These are phyloP conservation scores for Phortica okadai DNA, from an alignment of 2,888 invertebrate genomes.

Conservation along the genomic window DNA sequence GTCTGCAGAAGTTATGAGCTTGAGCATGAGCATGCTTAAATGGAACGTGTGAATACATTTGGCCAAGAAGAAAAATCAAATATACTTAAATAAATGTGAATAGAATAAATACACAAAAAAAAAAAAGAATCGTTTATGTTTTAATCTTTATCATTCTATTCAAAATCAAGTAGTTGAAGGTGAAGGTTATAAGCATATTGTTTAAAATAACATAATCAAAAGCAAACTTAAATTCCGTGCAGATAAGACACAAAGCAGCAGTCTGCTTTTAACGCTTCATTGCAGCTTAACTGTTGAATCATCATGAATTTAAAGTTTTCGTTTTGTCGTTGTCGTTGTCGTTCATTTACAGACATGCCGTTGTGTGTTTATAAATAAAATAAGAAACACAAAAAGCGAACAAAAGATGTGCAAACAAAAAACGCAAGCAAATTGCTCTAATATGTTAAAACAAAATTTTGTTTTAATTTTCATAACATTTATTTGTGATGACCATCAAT, in stretches of 20 bases:
- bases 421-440: slow-evolving; percentile 31
- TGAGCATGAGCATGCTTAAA: slow-evolving; percentile 49
- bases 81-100: slow-evolving; percentile 10
- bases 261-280: not conserved
- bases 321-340: slow-evolving; percentile 37
- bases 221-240: slow-evolving; percentile 49
- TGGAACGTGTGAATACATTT: slow-evolving; percentile 61
- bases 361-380: not conserved
- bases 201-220: slow-evolving; percentile 48
- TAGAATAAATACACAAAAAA: slow-evolving; percentile 42
- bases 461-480: no score
- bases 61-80: slow-evolving; percentile 8
- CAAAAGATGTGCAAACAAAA: not conserved
- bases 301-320: slow-evolving; percentile 38
- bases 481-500: no score
- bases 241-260: slow-evolving; percentile 20
- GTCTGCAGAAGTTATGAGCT: slow-evolving; percentile 53
- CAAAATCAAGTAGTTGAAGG: slow-evolving; percentile 51
- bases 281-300: not conserved
- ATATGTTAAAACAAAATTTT: not conserved
- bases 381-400: slow-evolving; percentile 22
- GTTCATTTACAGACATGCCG: slow-evolving; percentile 43
- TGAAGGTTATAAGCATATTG: slow-evolving; percentile 54
- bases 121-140: slow-evolving; percentile 47
- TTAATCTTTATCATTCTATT: slow-evolving; percentile 36